Evolutionary conservation across 2,888 invertebrate species (phyloP), one percentile per base, ranked within the genome.

Genomic region (Cordilura impudica): DNA sequence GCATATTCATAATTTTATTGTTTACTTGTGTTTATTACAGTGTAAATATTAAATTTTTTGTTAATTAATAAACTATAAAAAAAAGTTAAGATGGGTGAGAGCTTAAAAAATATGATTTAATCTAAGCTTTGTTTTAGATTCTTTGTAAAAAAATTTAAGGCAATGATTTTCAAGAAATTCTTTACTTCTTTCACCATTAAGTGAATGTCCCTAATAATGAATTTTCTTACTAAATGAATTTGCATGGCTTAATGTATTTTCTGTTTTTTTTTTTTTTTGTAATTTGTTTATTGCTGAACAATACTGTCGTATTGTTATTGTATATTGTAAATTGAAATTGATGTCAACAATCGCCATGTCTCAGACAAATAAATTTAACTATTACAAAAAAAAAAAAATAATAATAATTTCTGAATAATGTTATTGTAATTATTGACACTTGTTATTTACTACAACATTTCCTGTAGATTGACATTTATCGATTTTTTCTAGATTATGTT

Each of bases 281-380:
- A 31, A 10, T 31, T 31, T 31, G 12, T 39, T 39, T 39, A 4
- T n/a, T 39, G n/a, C 67, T 26, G 43, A 60, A 60, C 23, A 74
- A 51, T 58, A 53, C 65, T 39, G 39, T 54, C 29, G 54, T 56
- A 54, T 63, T 63, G 18, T 63, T 14, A n/a, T 19, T 10, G 12
- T 18, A 54, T 54, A 51, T 60, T 39, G 69, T 31, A 63, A 63
- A 69, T 70, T 49, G 12, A 63, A 76, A 65, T 63, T 69, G 56
- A 76, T 76, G 75, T 76, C 75, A 76, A 70, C 69, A 70, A 76
- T 63, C 56, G 69, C 35, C 60, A 43, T 58, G 66, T 49, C 35
- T 39, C n/a, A 66, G 56, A 43, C 66, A 73, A 73, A 66, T 21
- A 21, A 45, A 26, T 66, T 73, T 66, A 60, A 74, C 31, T 39